Base-by-base conservation (phyloP, 2,797 vertebrate species). In the Gobio occitaniae region DNA sequence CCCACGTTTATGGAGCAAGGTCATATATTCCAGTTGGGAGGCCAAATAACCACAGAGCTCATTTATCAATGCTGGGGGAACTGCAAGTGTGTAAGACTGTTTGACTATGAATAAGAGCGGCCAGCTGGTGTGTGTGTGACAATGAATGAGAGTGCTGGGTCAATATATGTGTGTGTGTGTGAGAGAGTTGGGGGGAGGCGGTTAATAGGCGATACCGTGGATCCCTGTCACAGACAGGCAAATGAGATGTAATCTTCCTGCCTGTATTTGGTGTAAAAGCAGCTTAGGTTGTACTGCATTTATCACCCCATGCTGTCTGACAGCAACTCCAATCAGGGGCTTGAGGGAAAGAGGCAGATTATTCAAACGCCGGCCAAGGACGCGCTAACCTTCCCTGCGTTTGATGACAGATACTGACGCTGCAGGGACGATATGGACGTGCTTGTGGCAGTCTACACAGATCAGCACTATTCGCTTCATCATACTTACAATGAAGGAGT, bases 291-390 rank as follows among this genome's bases (percentile, higher is more conserved):
- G 89, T 87, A 63, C 81, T 88, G 77, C 88, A 93, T 94, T 93
- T 90, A 90, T 93, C 91, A 92, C 88, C 69, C 69, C 76, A 77
- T 86, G 86, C 82, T 83, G 84, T 87, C 88, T 90, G 91, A 93
- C 91, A 93, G 90, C 83, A 86, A 80, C 92, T 94, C 87, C 87
- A 93, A 94, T 94, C 93, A 94, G 87, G 80, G 87, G 69, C 84
- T 85, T 88, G 87, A 91, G 89, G 87, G 86, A 87, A 87, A 90
- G 86, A 80, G 71, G 88, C 84, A 92, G 90, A 93, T 94, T 92
- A 94, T 94, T 93, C 91, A 93, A 92, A 92, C 89, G 87, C 90
- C 87, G 89, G 89, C 90, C 94, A 95, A 95, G 94, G 94, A 92
- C 94, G 91, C 70, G 89, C 84, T 92, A 91, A 94, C 94, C 92